These are phyloP conservation scores for Drosophila athabasca DNA, from an alignment of 1,140 invertebrate species.

Conservation along the genomic window DNA sequence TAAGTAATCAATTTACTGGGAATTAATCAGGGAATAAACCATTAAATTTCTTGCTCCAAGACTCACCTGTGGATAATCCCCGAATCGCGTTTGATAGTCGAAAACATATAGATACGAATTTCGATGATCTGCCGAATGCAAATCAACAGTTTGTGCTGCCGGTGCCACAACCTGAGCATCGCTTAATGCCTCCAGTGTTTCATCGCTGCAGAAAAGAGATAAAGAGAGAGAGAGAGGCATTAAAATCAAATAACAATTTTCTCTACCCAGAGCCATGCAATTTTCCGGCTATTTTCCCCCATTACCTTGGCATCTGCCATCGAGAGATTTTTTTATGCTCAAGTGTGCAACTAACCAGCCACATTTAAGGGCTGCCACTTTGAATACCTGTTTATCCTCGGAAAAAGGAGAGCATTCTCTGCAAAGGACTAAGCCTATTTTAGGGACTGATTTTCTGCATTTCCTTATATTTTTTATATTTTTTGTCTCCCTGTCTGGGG, in stretches of 20 bases:
- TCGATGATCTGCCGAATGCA: slow-evolving; percentile 92
- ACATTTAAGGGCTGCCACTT: slow-evolving; percentile 57
- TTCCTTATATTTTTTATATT: slow-evolving; percentile 30
- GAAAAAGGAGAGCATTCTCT: slow-evolving; percentile 27
- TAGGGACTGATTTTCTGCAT: slow-evolving; percentile 20
- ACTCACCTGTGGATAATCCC: slow-evolving; percentile 93
- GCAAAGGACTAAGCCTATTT: slow-evolving; percentile 61
- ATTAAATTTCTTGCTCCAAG: too few species aligned
- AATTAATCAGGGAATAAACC: too few species aligned
- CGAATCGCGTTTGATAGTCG: slow-evolving; percentile 96
- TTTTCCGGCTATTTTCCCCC: slow-evolving; percentile 63
- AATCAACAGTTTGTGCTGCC: slow-evolving; percentile 94
- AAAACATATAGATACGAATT: slow-evolving; percentile 97
- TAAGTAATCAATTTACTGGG: too few species aligned
- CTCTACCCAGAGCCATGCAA: slow-evolving; percentile 21
- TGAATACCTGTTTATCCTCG: slow-evolving; percentile 54
- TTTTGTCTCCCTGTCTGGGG: slow-evolving; percentile 2
- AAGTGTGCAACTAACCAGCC: slow-evolving; percentile 65
- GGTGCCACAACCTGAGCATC: slow-evolving; percentile 97
- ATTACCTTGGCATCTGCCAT: slow-evolving; percentile 16
- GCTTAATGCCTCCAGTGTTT: slow-evolving; percentile 95
- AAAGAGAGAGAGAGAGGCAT: slow-evolving; percentile 9
- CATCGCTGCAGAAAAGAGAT: slow-evolving; percentile 88
- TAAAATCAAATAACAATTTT: slow-evolving; percentile 58
- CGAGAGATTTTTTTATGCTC: slow-evolving; percentile 38